Evolutionary conservation across 2,888 invertebrate species (phyloP).

Genomic region (Drosophila greeni): DNA sequence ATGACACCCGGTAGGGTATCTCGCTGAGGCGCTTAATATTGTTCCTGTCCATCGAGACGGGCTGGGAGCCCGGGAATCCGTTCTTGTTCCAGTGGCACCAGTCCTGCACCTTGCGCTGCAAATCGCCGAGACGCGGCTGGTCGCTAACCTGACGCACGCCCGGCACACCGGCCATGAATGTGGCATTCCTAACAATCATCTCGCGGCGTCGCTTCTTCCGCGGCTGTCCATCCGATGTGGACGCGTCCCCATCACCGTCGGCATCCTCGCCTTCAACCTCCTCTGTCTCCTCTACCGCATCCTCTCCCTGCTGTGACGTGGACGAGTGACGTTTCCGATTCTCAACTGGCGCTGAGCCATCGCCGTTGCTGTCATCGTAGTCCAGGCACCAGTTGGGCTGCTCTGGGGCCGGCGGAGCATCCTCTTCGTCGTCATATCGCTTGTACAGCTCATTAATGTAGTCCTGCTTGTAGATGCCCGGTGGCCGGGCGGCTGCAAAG

Average conservation of each 20-base stretch:
- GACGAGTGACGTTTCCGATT: slow-evolving; percentile 62
- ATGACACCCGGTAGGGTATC: slow-evolving; percentile 96
- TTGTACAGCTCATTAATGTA: slow-evolving; percentile 93
- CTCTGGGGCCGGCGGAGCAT: slow-evolving; percentile 85
- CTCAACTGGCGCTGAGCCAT: slow-evolving; percentile 46
- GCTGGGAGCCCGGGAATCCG: slow-evolving; percentile 98
- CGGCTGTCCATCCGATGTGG: slow-evolving; percentile 50
- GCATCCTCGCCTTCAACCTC: slow-evolving; percentile 51
- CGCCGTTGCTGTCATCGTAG: slow-evolving; percentile 79
- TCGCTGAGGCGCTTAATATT: slow-evolving; percentile 88
- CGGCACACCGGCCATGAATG: slow-evolving; percentile 92
- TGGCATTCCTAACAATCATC: slow-evolving; percentile 82
- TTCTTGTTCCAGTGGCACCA: slow-evolving; percentile 89
- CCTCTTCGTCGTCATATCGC: slow-evolving; percentile 87
- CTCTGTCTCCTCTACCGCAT: slow-evolving; percentile 33
- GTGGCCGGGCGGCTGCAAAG: slow-evolving; percentile 87
- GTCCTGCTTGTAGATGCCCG: slow-evolving; percentile 98
- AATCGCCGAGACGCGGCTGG: slow-evolving; percentile 81
- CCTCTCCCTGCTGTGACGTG: slow-evolving; percentile 61
- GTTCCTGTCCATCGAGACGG: slow-evolving; percentile 94
- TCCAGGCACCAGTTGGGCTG: slow-evolving; percentile 93
- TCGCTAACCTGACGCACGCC: slow-evolving; percentile 87
- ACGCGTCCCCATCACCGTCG: slow-evolving; percentile 42
- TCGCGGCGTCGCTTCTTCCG: slow-evolving; percentile 80
- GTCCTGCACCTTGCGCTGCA: slow-evolving; percentile 87